These are phyloP conservation scores for Holacanthella duospinosa DNA, from an alignment of 2,888 invertebrate genomes.

Conservation along the genomic window DNA sequence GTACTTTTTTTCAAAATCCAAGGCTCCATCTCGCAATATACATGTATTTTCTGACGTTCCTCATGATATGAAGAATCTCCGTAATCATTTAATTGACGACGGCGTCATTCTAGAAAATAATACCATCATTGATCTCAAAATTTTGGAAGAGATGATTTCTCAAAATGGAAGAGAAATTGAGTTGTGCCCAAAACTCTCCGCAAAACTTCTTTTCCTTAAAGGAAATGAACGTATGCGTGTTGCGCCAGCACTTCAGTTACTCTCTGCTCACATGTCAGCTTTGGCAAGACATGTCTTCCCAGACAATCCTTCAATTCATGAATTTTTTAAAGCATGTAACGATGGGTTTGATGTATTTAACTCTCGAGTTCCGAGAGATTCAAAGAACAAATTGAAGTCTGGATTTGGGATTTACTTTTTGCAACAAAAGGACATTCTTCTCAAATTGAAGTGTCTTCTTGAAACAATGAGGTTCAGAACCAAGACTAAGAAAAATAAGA, in stretches of 20 bases:
- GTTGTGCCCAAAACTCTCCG: constrained; percentile 10
- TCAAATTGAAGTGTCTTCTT: no score
- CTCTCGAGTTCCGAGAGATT: no score
- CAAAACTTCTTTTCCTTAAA: background rate
- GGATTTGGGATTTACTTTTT: constrained; percentile 7
- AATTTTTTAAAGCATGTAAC: constrained; percentile 16
- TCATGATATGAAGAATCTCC: no score
- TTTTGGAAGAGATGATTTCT: constrained; percentile 3
- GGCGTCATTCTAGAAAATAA: no score
- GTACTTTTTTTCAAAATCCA: no score
- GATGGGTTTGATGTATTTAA: constrained; percentile 19
- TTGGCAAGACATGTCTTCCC: constrained; percentile 8
- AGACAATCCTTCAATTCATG: constrained; percentile 15
- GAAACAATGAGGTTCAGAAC: background rate
- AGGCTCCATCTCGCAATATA: no score
- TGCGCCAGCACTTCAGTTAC: constrained; percentile 14
- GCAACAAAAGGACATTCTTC: constrained; percentile 1
- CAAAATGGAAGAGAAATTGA: constrained; percentile 9
- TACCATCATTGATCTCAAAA: no score
- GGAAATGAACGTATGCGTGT: constrained; percentile 19
- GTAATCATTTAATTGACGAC: no score
- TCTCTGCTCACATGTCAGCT: constrained; percentile 13
- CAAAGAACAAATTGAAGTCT: constrained; percentile 11
- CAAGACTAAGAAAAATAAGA: constrained; percentile 3
- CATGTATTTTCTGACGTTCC: no score